Evolutionary conservation across 2,888 invertebrate genomes (phyloP).

Genomic region (Cheiracanthium punctorium): DNA sequence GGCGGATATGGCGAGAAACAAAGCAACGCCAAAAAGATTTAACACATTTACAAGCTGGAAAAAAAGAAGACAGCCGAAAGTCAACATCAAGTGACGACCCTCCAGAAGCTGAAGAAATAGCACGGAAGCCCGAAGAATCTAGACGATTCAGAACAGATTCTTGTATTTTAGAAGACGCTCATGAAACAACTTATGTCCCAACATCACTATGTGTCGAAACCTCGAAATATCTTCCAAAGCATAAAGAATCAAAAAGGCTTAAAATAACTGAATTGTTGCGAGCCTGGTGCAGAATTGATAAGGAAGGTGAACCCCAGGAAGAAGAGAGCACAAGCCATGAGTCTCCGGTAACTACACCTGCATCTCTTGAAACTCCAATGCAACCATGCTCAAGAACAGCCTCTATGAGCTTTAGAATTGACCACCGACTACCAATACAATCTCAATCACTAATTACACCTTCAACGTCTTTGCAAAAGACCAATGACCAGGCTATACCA

Average conservation of each 20-base stretch:
- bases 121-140: conserved; percentile 40
- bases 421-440: conserved; percentile 72
- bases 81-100: conserved; percentile 72
- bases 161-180: conserved; percentile 47
- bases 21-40: conserved; percentile 78
- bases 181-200: conserved; percentile 83
- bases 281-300: conserved; percentile 80
- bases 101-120: conserved; percentile 58
- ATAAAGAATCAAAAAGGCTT: conserved; percentile 43
- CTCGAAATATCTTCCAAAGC: conserved; percentile 57
- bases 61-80: conserved; percentile 73
- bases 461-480: conserved; percentile 70
- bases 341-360: conserved; percentile 77
- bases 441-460: conserved; percentile 71
- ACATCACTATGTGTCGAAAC: conserved; percentile 75
- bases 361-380: conserved; percentile 90
- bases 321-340: conserved; percentile 78
- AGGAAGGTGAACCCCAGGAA: conserved; percentile 82
- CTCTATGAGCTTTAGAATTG: conserved; percentile 60
- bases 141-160: conserved; percentile 41
- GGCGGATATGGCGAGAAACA: conserved; percentile 77
- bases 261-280: conserved; percentile 59
- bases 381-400: conserved; percentile 81
- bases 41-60: conserved; percentile 71
- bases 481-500: conserved; percentile 66